Percentiles rank a stretch among this genome's conserved stretches.
Evolutionary conservation across 2,797 vertebrate genomes (phyloP).

Genomic region (Epinephelus coioides): DNA sequence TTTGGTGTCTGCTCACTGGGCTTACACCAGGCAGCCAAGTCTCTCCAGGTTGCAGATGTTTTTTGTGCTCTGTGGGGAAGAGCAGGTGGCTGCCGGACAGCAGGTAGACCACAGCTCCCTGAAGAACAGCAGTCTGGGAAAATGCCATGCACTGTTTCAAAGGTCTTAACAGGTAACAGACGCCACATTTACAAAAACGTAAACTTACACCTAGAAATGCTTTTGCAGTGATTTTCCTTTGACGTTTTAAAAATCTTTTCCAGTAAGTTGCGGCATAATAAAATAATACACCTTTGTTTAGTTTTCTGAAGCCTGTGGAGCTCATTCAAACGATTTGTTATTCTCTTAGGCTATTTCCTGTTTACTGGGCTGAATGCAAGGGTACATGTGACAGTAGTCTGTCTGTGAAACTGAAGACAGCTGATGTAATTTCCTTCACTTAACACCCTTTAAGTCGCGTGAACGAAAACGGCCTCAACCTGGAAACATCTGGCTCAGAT

Average conservation of each 20-base stretch:
- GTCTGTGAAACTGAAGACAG: conserved; percentile 55
- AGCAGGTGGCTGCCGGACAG: conserved; percentile 72
- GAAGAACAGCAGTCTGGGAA: conserved; percentile 40
- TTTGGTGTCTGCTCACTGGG: conserved; percentile 61
- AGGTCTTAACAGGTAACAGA: conserved; percentile 26
- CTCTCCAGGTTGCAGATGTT: conserved; percentile 63
- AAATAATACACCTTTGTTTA: conserved; percentile 22
- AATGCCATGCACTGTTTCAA: conserved; percentile 21
- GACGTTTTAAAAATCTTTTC: neutral
- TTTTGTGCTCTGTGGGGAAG: conserved; percentile 41
- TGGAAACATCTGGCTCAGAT: conserved; percentile 68
- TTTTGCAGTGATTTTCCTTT: conserved; percentile 33
- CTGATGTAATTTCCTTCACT: conserved; percentile 66
- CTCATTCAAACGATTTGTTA: conserved; percentile 55
- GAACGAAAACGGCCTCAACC: conserved; percentile 26
- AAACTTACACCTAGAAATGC: neutral
- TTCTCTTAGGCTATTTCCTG: conserved; percentile 69
- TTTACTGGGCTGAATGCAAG: conserved; percentile 58
- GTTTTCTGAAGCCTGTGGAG: conserved; percentile 40
- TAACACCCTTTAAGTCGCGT: conserved; percentile 52
- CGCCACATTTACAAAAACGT: conserved; percentile 4
- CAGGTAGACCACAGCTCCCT: conserved; percentile 63
- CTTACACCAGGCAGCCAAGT: conserved; percentile 56
- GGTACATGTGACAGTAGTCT: conserved; percentile 63
- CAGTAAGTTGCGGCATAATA: neutral